These are phyloP conservation scores for Gallinago nigripennis DNA, from an alignment of 2,797 vertebrate species.

Conservation along the genomic window DNA sequence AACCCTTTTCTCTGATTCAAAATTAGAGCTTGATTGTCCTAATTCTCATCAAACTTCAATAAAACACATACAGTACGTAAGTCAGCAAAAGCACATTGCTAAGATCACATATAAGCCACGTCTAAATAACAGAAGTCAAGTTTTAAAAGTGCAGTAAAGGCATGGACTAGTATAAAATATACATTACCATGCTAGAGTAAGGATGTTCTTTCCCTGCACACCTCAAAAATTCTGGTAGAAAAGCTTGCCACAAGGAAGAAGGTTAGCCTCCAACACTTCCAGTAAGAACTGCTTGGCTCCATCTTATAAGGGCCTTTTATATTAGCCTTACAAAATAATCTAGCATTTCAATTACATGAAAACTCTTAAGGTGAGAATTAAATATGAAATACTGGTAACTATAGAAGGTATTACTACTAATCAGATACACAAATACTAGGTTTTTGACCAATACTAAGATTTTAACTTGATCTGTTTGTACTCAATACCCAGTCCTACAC, in stretches of 20 bases:
- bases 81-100: neutral
- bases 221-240: neutral
- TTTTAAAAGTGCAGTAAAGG: neutral
- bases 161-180: neutral
- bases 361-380: neutral
- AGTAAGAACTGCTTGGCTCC: neutral
- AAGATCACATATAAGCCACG: neutral
- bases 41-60: neutral
- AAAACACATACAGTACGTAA: rapidly evolving
- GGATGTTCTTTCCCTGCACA: neutral
- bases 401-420: neutral
- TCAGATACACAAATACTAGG: neutral
- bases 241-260: neutral
- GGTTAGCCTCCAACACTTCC: neutral
- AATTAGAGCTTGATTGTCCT: neutral
- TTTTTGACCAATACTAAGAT: neutral
- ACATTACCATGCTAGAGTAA: neutral
- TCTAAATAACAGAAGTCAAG: neutral
- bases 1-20: neutral
- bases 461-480: neutral
- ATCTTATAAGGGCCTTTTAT: neutral
- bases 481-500: neutral
- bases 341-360: neutral
- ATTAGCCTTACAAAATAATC: neutral
- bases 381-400: neutral